phyloP scores from a whole-genome alignment of 2,113 vertebrate species.

The Tichodroma muraria region DNA sequence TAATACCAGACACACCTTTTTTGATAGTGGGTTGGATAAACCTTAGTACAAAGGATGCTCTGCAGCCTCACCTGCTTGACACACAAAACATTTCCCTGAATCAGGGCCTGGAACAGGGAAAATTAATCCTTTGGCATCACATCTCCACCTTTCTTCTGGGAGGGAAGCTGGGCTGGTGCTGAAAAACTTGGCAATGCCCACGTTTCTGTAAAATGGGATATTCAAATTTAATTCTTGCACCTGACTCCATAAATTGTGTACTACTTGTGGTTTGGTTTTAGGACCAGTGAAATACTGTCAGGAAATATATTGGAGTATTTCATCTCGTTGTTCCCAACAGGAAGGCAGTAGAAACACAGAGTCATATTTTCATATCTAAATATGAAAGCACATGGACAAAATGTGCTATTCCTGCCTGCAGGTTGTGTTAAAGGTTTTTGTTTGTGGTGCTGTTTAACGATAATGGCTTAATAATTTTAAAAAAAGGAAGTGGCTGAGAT shows the following conservation, averaged over 20 bases:
- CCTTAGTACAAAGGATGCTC: background rate
- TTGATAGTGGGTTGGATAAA: background rate
- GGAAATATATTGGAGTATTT: background rate
- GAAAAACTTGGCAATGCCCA: background rate
- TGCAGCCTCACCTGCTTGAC: background rate
- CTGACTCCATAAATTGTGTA: background rate
- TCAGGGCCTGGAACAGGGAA: background rate
- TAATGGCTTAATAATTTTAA: background rate
- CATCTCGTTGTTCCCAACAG: background rate
- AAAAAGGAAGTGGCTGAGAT: background rate
- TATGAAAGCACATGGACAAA: background rate
- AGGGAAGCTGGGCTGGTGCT: background rate
- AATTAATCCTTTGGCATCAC: background rate
- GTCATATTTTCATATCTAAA: fast-evolving
- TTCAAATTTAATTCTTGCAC: background rate
- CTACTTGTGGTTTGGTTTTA: background rate
- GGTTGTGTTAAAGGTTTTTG: background rate
- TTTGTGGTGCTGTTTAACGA: background rate
- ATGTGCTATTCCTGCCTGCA: background rate
- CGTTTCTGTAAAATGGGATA: background rate
- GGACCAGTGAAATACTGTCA: background rate
- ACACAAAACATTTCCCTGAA: background rate
- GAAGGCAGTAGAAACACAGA: background rate
- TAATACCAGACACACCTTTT: background rate
- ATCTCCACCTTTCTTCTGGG: background rate